These are phyloP conservation scores for Lomographa bimaculata DNA, from an alignment of 2,888 invertebrate genomes.

Conservation along the genomic window DNA sequence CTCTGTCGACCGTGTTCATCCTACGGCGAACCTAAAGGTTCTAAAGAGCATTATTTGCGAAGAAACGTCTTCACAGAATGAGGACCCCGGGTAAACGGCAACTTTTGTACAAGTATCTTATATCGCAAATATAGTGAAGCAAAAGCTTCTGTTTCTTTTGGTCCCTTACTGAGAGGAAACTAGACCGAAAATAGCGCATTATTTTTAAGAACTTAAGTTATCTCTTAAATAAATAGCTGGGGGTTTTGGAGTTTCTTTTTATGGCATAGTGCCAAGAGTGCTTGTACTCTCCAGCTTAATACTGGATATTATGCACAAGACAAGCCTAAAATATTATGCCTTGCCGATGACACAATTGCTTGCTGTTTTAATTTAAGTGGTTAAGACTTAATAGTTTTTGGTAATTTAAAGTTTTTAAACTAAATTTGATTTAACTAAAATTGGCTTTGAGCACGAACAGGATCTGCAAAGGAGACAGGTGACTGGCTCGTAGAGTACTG, in stretches of 20 bases:
- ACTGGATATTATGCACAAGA: conserved; percentile 4
- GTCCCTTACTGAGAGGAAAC: no score
- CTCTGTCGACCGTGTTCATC: conserved; percentile 25
- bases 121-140: conserved; percentile 7
- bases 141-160: neutral
- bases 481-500: no score
- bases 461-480: no score
- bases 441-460: no score
- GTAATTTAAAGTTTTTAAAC: no score
- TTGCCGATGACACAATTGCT: conserved; percentile 6
- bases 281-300: neutral
- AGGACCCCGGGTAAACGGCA: conserved; percentile 6
- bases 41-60: conserved; percentile 22
- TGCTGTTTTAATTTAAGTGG: neutral
- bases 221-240: no score
- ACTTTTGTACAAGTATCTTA: no score
- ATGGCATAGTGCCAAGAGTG: conserved; percentile 7
- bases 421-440: no score
- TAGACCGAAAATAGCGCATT: neutral
- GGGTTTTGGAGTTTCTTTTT: no score
- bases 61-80: conserved; percentile 20
- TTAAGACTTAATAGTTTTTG: no score
- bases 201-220: neutral
- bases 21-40: conserved; percentile 11
- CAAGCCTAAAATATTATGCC: conserved; percentile 10